A percentile compares a stretch with the other conserved stretches of the same genome.
Evolutionary conservation across 2,113 vertebrate genomes (phyloP).

Genomic region (Falcunculus frontatus): DNA sequence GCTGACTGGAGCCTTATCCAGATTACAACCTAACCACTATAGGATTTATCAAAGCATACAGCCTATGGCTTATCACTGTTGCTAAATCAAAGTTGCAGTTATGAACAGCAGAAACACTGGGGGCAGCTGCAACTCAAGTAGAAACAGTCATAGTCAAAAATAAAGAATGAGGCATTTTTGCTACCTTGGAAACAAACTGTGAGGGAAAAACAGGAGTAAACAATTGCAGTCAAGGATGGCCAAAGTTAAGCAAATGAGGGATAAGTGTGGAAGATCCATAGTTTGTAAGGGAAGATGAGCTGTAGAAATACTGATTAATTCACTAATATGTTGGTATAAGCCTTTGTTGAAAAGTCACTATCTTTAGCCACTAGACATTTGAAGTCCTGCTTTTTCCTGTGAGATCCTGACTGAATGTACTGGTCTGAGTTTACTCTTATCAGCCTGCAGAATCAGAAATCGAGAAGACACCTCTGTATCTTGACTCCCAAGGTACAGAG

Average conservation of each 20-base stretch:
- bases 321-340: not conserved
- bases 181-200: not conserved
- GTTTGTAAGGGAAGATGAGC: not conserved
- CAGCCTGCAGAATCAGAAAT: not conserved
- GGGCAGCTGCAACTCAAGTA: not conserved
- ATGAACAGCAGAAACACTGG: not conserved
- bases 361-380: not conserved
- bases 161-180: not conserved
- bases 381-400: not conserved
- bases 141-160: not conserved
- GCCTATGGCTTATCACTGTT: not conserved
- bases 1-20: not conserved
- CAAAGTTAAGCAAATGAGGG: not conserved
- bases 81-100: not conserved
- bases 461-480: rapidly evolving
- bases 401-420: not conserved
- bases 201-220: not conserved
- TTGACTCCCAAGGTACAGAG: not conserved
- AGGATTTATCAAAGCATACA: not conserved
- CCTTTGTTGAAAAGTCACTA: not conserved
- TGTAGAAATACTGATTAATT: not conserved
- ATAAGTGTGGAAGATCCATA: not conserved
- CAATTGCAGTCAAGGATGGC: not conserved
- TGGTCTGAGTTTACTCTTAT: not conserved
- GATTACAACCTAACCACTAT: not conserved